phyloP scores from a whole-genome alignment of 1,140 invertebrate genomes.

The Bombyx mandarina region DNA sequence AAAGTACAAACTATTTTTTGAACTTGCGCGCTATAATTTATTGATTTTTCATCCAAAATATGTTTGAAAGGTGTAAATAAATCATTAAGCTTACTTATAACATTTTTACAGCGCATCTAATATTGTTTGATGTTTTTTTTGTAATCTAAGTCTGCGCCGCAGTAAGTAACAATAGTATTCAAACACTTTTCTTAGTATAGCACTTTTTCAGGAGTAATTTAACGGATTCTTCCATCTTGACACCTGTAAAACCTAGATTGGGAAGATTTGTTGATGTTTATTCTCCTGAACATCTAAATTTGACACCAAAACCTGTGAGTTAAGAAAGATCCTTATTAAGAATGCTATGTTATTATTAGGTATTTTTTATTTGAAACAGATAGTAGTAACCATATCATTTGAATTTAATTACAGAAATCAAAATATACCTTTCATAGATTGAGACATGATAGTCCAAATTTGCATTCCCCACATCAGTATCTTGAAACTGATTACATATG shows the following conservation, averaged over 20 bases:
- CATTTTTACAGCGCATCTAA: constrained; percentile 21
- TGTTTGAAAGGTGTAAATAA: constrained; percentile 63
- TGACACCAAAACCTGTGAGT: constrained; percentile 57
- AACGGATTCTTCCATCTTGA: constrained; percentile 28
- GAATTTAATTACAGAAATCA: constrained; percentile 26
- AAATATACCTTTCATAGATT: constrained; percentile 26
- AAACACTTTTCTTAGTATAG: too few relatives aligned
- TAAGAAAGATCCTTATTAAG: not conserved
- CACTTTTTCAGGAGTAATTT: constrained; percentile 13
- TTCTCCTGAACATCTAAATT: constrained; percentile 60
- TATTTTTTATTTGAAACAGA: not conserved
- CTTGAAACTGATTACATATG: constrained; percentile 38
- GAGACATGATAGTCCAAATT: constrained; percentile 41
- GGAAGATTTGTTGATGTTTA: constrained; percentile 53
- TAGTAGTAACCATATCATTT: constrained; percentile 1
- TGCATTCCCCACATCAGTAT: constrained; percentile 41
- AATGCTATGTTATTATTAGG: not conserved
- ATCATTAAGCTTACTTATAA: constrained; percentile 47
- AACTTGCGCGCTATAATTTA: constrained; percentile 62
- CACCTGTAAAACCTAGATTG: constrained; percentile 49
- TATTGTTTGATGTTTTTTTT: constrained; percentile 6
- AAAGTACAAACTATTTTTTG: constrained; percentile 19
- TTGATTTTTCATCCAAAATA: constrained; percentile 66
- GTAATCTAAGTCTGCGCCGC: not conserved
- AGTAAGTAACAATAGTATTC: constrained; percentile 8